Conservation (phyloP, 30 jellyfish, hydroid and myxozoan species). For the Hydractinia symbiolongicarpus region DNA sequence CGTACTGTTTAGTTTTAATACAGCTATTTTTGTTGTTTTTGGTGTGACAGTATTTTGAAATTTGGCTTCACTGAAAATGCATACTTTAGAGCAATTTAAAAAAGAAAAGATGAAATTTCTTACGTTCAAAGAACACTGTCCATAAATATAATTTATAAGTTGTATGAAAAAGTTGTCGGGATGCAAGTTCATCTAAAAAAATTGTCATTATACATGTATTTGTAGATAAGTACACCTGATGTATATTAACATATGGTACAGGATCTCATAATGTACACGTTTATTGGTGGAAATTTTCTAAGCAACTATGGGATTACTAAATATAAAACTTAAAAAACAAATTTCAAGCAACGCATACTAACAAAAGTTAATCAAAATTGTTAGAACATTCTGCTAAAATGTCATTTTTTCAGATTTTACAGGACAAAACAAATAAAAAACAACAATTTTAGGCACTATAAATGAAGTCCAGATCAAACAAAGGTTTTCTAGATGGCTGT, state of each 20-base stretch:
- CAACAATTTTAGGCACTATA: too few species aligned
- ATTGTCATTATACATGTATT: background rate
- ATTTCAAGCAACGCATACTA: too few species aligned
- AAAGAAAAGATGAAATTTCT: constrained; percentile 17
- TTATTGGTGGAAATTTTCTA: too few species aligned
- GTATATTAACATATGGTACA: background rate
- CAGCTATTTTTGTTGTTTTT: background rate
- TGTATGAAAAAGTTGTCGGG: constrained; percentile 81
- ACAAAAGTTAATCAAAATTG: too few species aligned
- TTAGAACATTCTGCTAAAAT: too few species aligned
- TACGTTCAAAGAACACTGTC: constrained; percentile 57
- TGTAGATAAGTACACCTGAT: background rate
- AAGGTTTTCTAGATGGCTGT: too few species aligned
- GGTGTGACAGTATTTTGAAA: background rate
- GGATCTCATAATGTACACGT: background rate
- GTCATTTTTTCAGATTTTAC: too few species aligned
- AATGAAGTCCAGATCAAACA: too few species aligned
- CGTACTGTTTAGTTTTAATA: background rate
- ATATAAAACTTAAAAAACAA: background rate
- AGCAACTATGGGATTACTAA: background rate
- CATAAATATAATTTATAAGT: constrained; percentile 70
- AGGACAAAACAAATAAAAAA: too few species aligned
- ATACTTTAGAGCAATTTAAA: background rate
- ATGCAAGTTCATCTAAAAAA: constrained; percentile 42
- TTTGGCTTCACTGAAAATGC: background rate